phyloP scores from a whole-genome alignment of 2,888 invertebrate genomes.

The Drosophila mimica region DNA sequence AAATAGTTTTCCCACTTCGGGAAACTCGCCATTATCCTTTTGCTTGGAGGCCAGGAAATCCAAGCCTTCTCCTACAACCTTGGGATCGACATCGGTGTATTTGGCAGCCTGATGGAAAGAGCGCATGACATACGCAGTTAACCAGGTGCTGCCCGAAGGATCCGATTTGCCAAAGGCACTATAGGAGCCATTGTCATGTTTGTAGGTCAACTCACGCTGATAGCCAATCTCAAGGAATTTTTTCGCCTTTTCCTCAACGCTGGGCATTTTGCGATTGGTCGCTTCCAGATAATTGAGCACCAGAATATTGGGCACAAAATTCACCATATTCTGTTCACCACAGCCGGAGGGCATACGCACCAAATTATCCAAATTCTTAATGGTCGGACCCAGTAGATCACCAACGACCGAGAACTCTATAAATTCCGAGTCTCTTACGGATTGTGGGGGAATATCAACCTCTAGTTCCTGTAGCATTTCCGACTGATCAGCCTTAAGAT shows the following conservation, averaged over 20 bases:
- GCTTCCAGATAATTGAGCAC: constrained; percentile 89
- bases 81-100: constrained; percentile 90
- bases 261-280: constrained; percentile 89
- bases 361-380: constrained; percentile 91
- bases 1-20: constrained; percentile 91
- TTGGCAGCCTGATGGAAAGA: constrained; percentile 90
- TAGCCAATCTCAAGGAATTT: constrained; percentile 88
- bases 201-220: constrained; percentile 91
- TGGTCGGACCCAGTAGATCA: constrained; percentile 92
- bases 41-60: constrained; percentile 90
- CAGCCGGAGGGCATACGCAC: constrained; percentile 92
- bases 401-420: constrained; percentile 89
- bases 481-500: constrained; percentile 86
- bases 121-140: constrained; percentile 93
- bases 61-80: constrained; percentile 88
- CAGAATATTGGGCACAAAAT: constrained; percentile 90
- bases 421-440: constrained; percentile 90
- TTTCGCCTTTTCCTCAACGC: constrained; percentile 87
- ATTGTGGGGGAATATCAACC: constrained; percentile 90
- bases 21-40: constrained; percentile 91
- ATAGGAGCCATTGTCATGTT: constrained; percentile 91
- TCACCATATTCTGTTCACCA: constrained; percentile 89
- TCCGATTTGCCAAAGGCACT: constrained; percentile 92
- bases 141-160: constrained; percentile 89
- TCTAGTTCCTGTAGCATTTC: constrained; percentile 87